Conservation (phyloP, 2,113 vertebrate genomes). For the Ibidorhyncha struthersii region DNA sequence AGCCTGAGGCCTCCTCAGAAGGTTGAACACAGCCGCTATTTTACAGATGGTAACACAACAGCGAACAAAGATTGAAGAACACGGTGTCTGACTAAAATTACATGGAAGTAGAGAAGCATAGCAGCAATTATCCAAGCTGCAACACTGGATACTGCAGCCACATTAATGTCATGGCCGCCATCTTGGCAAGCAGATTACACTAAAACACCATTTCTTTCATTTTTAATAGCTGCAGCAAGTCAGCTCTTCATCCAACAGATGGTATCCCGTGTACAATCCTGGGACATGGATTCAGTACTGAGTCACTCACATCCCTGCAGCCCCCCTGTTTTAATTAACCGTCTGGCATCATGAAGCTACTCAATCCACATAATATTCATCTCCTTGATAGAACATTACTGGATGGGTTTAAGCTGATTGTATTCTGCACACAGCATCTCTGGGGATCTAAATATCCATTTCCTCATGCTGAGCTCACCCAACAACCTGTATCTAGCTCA, state of each 20-base stretch:
- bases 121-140: not conserved
- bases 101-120: not conserved
- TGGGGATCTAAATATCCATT: not conserved
- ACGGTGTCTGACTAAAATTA: fast-evolving
- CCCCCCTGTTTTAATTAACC: not conserved
- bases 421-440: not conserved
- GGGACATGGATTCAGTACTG: not conserved
- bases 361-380: not conserved
- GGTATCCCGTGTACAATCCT: not conserved
- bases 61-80: fast-evolving
- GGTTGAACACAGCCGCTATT: not conserved
- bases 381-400: not conserved
- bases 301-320: not conserved
- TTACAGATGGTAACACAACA: not conserved
- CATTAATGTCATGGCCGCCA: not conserved
- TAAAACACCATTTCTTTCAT: not conserved
- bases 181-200: not conserved
- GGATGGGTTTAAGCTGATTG: not conserved
- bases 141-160: fast-evolving
- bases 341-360: not conserved
- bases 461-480: not conserved
- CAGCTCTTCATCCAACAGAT: constrained; percentile 27
- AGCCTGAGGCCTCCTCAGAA: constrained; percentile 4
- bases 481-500: not conserved
- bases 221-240: not conserved